A percentile compares a stretch with the other conserved stretches of the same genome.
These are phyloP conservation scores for Allolobophora icterica DNA, from an alignment of 2,888 invertebrate species.

Conservation along the genomic window DNA sequence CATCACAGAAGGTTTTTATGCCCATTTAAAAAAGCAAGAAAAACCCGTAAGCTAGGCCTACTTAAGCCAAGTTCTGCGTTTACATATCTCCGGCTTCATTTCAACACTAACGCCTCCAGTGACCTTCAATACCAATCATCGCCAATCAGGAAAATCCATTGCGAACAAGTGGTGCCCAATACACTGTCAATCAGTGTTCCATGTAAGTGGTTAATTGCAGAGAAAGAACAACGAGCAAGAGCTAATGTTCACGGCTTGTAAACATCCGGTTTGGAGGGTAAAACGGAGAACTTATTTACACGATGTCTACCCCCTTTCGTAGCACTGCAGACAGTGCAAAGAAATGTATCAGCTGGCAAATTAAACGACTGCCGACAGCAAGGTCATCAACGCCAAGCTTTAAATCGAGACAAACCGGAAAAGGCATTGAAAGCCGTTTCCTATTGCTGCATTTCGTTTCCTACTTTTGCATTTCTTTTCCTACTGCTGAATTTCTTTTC, in stretches of 20 bases:
- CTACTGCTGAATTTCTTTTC: no score
- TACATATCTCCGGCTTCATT: background rate
- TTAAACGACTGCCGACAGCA: background rate
- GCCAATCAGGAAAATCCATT: background rate
- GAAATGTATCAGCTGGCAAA: background rate
- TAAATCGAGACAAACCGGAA: background rate
- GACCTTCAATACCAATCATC: background rate
- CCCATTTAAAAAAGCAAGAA: background rate
- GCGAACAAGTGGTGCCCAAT: background rate
- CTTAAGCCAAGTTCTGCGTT: background rate
- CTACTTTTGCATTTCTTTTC: no score
- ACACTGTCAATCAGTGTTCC: background rate
- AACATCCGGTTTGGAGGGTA: background rate
- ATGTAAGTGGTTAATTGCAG: constrained; percentile 9
- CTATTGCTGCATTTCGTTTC: background rate
- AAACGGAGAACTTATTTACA: background rate
- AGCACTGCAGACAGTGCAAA: background rate
- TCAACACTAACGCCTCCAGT: background rate
- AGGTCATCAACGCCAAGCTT: background rate
- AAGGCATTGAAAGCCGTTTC: background rate
- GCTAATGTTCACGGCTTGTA: background rate
- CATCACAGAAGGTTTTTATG: background rate
- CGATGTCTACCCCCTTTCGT: background rate
- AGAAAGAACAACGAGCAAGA: background rate
- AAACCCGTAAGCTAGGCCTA: background rate